These are phyloP conservation scores for Anarrhichthys ocellatus DNA, from an alignment of 2,113 vertebrate species.

Conservation along the genomic window DNA sequence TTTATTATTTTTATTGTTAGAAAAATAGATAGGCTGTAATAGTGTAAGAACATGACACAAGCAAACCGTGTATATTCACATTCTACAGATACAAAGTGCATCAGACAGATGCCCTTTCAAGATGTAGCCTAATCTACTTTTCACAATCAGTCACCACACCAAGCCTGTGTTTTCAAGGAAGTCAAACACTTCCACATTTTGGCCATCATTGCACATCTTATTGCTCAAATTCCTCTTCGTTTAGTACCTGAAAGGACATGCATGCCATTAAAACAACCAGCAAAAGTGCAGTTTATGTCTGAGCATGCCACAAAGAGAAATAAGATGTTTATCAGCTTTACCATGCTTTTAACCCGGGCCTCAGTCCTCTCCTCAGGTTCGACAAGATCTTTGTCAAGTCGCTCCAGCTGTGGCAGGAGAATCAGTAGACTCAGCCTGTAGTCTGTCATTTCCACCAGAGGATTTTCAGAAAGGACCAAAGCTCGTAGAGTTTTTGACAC, in stretches of 20 bases:
- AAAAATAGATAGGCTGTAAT: neutral
- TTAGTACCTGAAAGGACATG: constrained; percentile 70
- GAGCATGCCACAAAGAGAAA: neutral
- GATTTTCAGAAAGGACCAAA: constrained; percentile 90
- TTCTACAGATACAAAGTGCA: neutral
- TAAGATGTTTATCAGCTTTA: constrained; percentile 30
- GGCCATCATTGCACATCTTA: constrained; percentile 33
- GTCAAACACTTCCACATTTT: constrained; percentile 50
- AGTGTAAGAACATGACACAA: neutral
- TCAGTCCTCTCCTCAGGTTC: constrained; percentile 86
- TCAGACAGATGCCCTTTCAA: neutral
- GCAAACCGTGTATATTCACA: neutral
- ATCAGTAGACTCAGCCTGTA: constrained; percentile 85
- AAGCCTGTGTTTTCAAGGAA: constrained; percentile 34
- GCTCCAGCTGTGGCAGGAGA: constrained; percentile 82
- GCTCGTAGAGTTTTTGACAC: constrained; percentile 80
- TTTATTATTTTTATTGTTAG: neutral
- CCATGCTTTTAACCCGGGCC: constrained; percentile 72
- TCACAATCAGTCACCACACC: neutral
- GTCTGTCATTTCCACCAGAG: constrained; percentile 76
- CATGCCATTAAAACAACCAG: constrained; percentile 13
- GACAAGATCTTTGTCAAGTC: constrained; percentile 88
- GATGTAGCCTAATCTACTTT: neutral
- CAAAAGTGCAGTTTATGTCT: neutral
- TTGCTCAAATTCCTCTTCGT: constrained; percentile 58